Evolutionary conservation across 2,888 invertebrate species (phyloP).

Genomic region (Caenorhabditis sinica): DNA sequence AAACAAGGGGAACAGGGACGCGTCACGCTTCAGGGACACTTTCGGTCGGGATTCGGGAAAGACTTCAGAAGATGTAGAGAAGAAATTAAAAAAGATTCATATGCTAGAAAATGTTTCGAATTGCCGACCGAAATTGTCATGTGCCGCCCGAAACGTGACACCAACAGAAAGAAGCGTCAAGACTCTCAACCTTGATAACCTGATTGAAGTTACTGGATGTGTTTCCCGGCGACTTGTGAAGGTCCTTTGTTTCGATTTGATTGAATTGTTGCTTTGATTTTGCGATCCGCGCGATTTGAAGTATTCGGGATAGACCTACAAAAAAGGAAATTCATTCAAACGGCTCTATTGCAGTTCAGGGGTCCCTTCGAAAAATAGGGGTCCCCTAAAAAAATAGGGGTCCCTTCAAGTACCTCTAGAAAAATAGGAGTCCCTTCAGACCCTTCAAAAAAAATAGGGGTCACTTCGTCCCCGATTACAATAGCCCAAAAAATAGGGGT

Average conservation of each 20-base stretch:
- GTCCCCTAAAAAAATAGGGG: too few species aligned
- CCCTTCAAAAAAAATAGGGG: too few species aligned
- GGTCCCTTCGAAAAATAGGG: too few species aligned
- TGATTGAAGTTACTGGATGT: slow-evolving; percentile 83
- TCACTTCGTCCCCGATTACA: too few species aligned
- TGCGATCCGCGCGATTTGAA: slow-evolving; percentile 83
- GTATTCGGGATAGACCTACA: slow-evolving; percentile 82
- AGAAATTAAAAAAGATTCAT: not conserved
- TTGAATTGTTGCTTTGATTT: slow-evolving; percentile 84
- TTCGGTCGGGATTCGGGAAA: not conserved
- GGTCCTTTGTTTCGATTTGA: slow-evolving; percentile 83
- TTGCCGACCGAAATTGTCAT: too few species aligned
- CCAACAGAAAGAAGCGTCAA: slow-evolving; percentile 69
- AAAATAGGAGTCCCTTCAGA: too few species aligned
- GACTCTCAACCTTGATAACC: slow-evolving; percentile 79
- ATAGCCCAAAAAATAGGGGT: too few species aligned
- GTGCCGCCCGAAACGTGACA: slow-evolving; percentile 25
- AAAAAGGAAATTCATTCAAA: too few species aligned
- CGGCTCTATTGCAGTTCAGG: too few species aligned
- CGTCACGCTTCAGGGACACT: slow-evolving; percentile 29
- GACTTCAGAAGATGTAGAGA: not conserved
- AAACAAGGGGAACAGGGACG: slow-evolving; percentile 50
- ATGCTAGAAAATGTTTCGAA: not conserved
- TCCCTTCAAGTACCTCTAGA: too few species aligned
- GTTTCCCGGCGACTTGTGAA: slow-evolving; percentile 77